These are phyloP conservation scores for Acridotheres tristis DNA, from an alignment of 2,797 vertebrate species.

Conservation along the genomic window DNA sequence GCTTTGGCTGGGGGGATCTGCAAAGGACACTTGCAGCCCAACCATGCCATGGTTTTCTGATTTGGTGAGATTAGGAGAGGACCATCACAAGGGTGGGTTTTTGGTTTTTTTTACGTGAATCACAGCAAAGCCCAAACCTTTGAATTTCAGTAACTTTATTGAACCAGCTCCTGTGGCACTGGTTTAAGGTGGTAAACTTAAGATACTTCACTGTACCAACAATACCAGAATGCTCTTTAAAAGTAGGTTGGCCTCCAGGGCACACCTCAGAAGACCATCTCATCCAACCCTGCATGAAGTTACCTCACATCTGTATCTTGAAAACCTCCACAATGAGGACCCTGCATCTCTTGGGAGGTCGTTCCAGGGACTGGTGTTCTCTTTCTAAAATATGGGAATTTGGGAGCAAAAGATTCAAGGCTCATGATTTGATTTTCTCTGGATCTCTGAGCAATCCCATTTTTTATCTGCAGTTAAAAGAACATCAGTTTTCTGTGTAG, in stretches of 20 bases:
- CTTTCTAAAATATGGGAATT: not conserved
- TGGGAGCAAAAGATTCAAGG: not conserved
- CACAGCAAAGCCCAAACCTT: not conserved
- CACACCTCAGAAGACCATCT: not conserved
- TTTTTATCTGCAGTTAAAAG: not conserved
- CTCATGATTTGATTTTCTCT: not conserved
- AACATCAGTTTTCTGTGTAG: not conserved
- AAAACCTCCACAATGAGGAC: not conserved
- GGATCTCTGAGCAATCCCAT: not conserved
- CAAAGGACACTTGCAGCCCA: not conserved
- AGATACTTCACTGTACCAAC: too few relatives aligned
- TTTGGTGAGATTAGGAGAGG: not conserved
- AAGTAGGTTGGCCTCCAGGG: not conserved
- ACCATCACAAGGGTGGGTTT: not conserved
- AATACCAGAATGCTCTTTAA: not conserved
- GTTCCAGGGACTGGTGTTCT: not conserved
- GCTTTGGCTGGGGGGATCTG: not conserved
- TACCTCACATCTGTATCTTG: too few relatives aligned
- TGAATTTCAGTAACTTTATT: not conserved
- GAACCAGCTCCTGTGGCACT: not conserved
- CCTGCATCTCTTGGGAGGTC: fast-evolving
- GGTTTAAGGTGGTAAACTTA: not conserved
- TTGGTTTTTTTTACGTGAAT: not conserved
- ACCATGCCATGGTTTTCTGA: fast-evolving
- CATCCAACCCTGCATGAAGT: not conserved